Base-by-base conservation (phyloP, 2,888 invertebrate genomes). In the Scelioninae gen. 1 region DNA sequence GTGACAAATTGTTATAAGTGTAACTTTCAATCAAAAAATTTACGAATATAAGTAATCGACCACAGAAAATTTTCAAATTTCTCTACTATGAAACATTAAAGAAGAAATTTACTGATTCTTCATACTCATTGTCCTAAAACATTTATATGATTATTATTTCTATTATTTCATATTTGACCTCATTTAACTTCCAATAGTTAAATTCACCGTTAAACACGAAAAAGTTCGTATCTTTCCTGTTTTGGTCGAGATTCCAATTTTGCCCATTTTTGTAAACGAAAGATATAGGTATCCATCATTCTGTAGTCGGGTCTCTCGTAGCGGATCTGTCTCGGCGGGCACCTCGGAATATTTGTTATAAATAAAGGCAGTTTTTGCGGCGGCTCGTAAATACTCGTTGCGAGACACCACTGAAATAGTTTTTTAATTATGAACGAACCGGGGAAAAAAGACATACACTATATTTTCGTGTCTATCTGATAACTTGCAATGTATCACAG, bases 381-480 rank as follows among this genome's bases (percentile, higher is more conserved):
- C 49, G 29, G 7, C 49, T 66, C 66, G 49, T 75, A 75, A 66
- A 75, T 66, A 76, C 45, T 32, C 55, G 8, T 49, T 40, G 34
- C 40, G 51, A n/a, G 16, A 29, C 32, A 29, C 11, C 11, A 32
- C 13, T 4, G 34, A 8, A 45, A 58, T 56, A 58, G 75, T 66
- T 62, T 65, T 77, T 78, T 78, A 65, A 71, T 78, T 71, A 65
- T 65, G 56, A 65, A 23, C 23, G 53, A 13, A 13, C 10, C 34
- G 51, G 38, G 51, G 58, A 45, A 72, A 79, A 66, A 60, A 51
- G 11, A 55, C 23, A 32, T 53, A 55, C 58, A 43, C 78, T 62
- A 78, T 78, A 77, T 74, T 74, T 72, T 62, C 62, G 32, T 68
- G 68, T 75, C 68, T 65, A 78, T 83, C 75, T 79, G 83, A 71